phyloP scores from a whole-genome alignment of 1,140 invertebrate species.

The Brachionus koreanus region DNA sequence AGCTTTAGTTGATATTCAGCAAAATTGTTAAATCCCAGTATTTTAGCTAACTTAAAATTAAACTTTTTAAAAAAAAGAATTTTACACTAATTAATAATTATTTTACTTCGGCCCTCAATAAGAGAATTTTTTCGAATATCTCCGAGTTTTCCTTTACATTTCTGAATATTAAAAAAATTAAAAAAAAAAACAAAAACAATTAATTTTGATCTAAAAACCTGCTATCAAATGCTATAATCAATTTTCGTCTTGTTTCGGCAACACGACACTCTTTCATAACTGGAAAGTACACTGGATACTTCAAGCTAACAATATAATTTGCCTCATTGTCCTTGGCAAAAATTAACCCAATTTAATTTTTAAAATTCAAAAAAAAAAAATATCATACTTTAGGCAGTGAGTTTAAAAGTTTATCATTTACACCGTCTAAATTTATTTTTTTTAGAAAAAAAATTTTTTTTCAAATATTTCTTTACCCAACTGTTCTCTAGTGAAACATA shows the following conservation, averaged over 20 bases:
- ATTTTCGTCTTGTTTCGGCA: slow-evolving; percentile 57
- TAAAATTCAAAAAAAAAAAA: slow-evolving; percentile 24
- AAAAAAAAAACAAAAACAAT: background rate
- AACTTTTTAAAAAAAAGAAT: background rate
- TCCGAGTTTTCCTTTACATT: slow-evolving; percentile 61
- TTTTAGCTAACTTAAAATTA: slow-evolving; percentile 54
- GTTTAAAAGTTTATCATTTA: slow-evolving; percentile 30
- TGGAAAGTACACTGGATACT: slow-evolving; percentile 63
- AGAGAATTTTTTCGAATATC: slow-evolving; percentile 61
- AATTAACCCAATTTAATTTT: slow-evolving; percentile 32
- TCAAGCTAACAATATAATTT: slow-evolving; percentile 60
- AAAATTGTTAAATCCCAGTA: slow-evolving; percentile 61
- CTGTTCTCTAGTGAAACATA: slow-evolving; percentile 60
- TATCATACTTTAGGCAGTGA: slow-evolving; percentile 34
- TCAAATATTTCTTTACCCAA: slow-evolving; percentile 50
- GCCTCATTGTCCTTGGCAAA: slow-evolving; percentile 54
- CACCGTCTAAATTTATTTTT: slow-evolving; percentile 8
- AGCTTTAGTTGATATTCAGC: slow-evolving; percentile 61
- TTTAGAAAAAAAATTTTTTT: background rate
- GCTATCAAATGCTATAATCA: slow-evolving; percentile 60
- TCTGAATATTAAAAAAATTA: slow-evolving; percentile 47
- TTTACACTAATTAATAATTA: background rate
- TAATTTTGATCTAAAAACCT: background rate
- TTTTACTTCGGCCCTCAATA: slow-evolving; percentile 58
- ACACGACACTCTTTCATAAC: slow-evolving; percentile 61